phyloP scores from a whole-genome alignment of 1,140 invertebrate species.

The Daktulosphaira vitifoliae region DNA sequence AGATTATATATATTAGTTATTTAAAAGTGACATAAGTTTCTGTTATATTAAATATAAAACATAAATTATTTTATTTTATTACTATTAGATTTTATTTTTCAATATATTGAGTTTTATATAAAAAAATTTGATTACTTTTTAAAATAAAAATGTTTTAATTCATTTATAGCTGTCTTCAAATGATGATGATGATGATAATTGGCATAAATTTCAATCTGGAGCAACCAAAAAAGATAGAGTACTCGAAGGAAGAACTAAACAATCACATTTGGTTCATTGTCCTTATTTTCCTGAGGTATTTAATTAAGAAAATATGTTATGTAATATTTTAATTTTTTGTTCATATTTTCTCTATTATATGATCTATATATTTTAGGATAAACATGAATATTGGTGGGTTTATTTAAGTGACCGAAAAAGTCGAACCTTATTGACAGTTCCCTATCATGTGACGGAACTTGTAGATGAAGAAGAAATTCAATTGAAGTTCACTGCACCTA shows the following conservation, averaged over 20 bases:
- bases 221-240: slow-evolving; percentile 72
- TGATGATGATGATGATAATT: slow-evolving; percentile 56
- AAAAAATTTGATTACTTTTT: no score
- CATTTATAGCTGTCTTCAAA: background rate
- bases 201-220: slow-evolving; percentile 67
- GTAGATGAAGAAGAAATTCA: slow-evolving; percentile 76
- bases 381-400: slow-evolving; percentile 99
- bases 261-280: slow-evolving; percentile 91
- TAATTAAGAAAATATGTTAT: slow-evolving; percentile 17
- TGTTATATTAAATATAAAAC: no score
- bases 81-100: no score
- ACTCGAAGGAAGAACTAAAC: slow-evolving; percentile 85
- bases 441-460: slow-evolving; percentile 80
- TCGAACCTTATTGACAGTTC: slow-evolving; percentile 77
- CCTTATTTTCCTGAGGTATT: slow-evolving; percentile 82
- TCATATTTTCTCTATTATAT: background rate
- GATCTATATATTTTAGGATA: slow-evolving; percentile 53
- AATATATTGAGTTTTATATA: no score
- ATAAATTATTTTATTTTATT: no score
- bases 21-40: no score
- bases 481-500: slow-evolving; percentile 90
- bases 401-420: slow-evolving; percentile 93
- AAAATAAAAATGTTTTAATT: no score
- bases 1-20: no score
- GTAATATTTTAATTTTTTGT: background rate